Conservation (phyloP, 2,888 invertebrate genomes). For the Corbicula japonica region DNA sequence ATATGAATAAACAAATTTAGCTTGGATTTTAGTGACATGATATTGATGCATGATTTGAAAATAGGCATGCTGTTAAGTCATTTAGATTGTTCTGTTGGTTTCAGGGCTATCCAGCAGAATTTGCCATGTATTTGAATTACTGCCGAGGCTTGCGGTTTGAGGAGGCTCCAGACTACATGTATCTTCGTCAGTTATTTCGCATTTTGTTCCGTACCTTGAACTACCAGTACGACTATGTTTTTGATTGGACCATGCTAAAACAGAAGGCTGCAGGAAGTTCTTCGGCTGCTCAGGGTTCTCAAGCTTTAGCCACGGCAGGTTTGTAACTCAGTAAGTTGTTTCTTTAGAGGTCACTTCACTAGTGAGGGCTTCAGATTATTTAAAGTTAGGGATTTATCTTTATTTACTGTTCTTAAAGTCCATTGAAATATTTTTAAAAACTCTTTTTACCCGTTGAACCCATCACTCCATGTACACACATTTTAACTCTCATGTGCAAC, state of each 20-base stretch:
- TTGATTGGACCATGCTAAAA: conserved; percentile 99
- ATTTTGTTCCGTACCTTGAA: conserved; percentile 99
- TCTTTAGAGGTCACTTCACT: too few relatives aligned
- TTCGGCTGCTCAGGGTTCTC: conserved; percentile 56
- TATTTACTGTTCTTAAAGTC: too few relatives aligned
- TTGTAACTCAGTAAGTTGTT: neutral
- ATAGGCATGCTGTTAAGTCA: neutral
- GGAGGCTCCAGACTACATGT: conserved; percentile 99
- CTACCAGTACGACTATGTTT: conserved; percentile 99
- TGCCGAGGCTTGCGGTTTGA: conserved; percentile 99
- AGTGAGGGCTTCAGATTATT: too few relatives aligned
- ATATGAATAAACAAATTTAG: too few relatives aligned
- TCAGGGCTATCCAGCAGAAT: conserved; percentile 98
- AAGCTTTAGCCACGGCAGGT: conserved; percentile 66
- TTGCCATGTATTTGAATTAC: conserved; percentile 99
- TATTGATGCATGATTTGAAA: neutral
- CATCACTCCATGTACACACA: too few relatives aligned
- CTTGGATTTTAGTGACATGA: neutral
- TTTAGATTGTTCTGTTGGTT: conserved; percentile 1
- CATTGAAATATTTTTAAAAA: too few relatives aligned
- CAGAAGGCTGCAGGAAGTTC: conserved; percentile 87
- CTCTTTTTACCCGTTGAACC: too few relatives aligned
- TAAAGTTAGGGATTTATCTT: too few relatives aligned
- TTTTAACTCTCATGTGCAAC: too few relatives aligned
- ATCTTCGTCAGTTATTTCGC: conserved; percentile 98